Percentiles rank a stretch among this genome's conserved stretches.
Conservation (phyloP, 1,140 invertebrate genomes). For the Gryon sp. region DNA sequence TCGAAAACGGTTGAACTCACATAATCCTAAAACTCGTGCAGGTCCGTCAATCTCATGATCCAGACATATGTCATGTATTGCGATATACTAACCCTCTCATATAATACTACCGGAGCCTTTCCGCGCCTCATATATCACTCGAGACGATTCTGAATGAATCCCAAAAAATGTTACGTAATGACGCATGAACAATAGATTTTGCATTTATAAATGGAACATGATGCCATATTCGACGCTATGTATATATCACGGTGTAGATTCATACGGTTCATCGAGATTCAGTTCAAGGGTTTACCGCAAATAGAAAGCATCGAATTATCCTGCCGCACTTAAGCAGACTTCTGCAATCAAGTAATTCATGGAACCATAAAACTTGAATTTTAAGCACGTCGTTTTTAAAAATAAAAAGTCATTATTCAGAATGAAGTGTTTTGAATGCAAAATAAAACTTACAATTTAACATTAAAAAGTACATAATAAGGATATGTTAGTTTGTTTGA, state of each 20-base stretch:
- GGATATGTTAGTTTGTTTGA: too few relatives aligned
- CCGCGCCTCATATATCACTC: conserved; percentile 49
- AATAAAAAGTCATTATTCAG: background rate
- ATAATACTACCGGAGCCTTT: conserved; percentile 52
- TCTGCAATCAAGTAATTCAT: conserved; percentile 29
- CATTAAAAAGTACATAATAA: too few relatives aligned
- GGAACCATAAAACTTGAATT: background rate
- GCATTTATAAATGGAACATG: conserved; percentile 22
- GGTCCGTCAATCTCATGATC: conserved; percentile 23
- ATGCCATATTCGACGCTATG: conserved; percentile 20
- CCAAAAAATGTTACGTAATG: conserved; percentile 61
- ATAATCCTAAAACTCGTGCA: conserved; percentile 30
- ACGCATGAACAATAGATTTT: conserved; percentile 42
- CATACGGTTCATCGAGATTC: conserved; percentile 52
- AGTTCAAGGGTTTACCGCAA: conserved; percentile 58
- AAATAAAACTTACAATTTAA: too few relatives aligned
- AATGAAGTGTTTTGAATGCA: too few relatives aligned
- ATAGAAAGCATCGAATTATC: conserved; percentile 61
- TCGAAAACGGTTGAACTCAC: conserved; percentile 17
- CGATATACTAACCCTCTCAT: conserved; percentile 36
- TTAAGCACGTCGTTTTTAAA: background rate
- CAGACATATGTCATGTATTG: conserved; percentile 14
- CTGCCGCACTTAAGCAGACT: conserved; percentile 28
- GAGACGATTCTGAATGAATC: conserved; percentile 61
- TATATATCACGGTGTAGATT: conserved; percentile 38